A percentile compares a stretch with the other conserved stretches of the same genome.
These are phyloP conservation scores for Diploscapter pachys DNA, from an alignment of 1,140 invertebrate species.

Conservation along the genomic window DNA sequence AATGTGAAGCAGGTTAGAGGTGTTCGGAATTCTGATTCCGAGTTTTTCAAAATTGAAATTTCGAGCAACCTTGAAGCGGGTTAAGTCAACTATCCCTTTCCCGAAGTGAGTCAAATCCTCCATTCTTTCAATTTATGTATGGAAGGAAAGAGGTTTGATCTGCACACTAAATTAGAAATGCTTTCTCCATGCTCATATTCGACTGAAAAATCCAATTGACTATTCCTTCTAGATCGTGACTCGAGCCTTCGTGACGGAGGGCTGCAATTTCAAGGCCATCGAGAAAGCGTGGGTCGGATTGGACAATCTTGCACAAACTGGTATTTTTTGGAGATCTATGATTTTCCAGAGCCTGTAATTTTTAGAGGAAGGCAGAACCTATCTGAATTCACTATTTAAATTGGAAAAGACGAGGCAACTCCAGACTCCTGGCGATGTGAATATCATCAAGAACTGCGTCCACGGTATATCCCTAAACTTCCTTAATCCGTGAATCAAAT, in stretches of 20 bases:
- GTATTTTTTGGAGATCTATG: no score
- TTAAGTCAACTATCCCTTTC: constrained; percentile 9
- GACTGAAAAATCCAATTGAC: no score
- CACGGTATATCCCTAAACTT: neutral
- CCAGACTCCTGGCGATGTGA: constrained; percentile 37
- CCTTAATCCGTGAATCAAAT: neutral
- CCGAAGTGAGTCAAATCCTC: no score
- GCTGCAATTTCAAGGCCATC: constrained; percentile 66
- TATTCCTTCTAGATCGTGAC: constrained; percentile 22
- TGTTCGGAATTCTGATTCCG: no score
- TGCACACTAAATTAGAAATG: no score
- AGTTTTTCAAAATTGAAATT: no score
- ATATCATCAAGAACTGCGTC: constrained; percentile 14
- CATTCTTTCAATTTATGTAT: no score
- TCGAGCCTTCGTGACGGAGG: constrained; percentile 60
- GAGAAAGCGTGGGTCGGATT: constrained; percentile 40
- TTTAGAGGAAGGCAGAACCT: constrained; percentile 54
- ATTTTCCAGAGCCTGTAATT: no score
- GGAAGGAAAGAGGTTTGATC: no score
- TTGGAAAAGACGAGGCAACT: constrained; percentile 41
- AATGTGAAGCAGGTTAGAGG: no score
- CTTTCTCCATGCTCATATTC: no score
- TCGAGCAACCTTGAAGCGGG: no score
- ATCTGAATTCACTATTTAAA: constrained; percentile 48
- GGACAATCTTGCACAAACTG: constrained; percentile 43